Base-by-base conservation (phyloP, 2,888 invertebrate genomes). In the Tetrapedia diversipes region DNA sequence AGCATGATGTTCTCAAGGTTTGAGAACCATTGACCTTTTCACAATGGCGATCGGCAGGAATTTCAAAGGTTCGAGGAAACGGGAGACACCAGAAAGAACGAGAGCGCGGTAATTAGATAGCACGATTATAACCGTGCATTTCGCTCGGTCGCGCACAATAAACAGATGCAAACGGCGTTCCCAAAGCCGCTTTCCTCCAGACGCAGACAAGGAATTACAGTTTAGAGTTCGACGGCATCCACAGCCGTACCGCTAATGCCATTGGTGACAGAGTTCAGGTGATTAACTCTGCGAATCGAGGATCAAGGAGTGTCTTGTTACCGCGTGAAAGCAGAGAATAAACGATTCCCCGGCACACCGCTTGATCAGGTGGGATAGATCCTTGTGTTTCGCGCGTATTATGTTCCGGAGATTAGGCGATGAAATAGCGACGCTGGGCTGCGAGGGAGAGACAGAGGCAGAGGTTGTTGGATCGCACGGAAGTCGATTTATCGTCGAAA, bases 241-340 rank as follows among this genome's bases (percentile, higher is more conserved):
- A n/a, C 37, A 53, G 47, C 45, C 56, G n/a, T n/a, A n/a, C n/a
- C n/a, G 65, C 53, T 75, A 75, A 77, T 69, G 66, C 66, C 76
- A 54, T 66, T 56, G 66, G 77, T 64, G 77, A 73, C 72, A 79
- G 63, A 68, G 68, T 69, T 73, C 79, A 45, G 69, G 63, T 67
- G 66, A 80, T 79, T 79, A 77, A 79, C 77, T 72, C 64, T 22
- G 37, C 45, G 65, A 61, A 59, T 59, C 64, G 45, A 37, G 65
- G 79, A 79, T 80, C 66, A 69, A n/a, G 41, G 34, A 57, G 72
- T 77, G 64, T 69, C 72, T 73, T 69, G 69, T 79, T 79, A 80
- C 76, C 47, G 59, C 70, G 66, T 43, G 68, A 74, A 74, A 65
- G 49, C 64, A 59, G 63, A 78, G 66, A 70, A 70, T 70, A 69